Conservation (phyloP, 2,888 invertebrate species). For the Prenolepis imparis region DNA sequence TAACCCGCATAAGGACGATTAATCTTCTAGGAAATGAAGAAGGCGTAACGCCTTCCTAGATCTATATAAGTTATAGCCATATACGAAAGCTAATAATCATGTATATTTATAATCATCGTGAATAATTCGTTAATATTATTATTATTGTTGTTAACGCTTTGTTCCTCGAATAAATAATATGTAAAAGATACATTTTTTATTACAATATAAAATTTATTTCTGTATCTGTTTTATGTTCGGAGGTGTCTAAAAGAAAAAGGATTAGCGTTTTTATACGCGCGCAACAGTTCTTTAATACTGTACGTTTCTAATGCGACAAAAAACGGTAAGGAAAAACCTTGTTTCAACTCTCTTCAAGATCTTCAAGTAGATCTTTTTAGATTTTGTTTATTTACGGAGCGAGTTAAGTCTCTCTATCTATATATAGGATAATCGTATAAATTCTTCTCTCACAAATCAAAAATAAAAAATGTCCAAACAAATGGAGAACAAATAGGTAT, state of each 20-base stretch:
- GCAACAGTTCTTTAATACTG: constrained; percentile 20
- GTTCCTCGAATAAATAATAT: neutral
- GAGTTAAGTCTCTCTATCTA: neutral
- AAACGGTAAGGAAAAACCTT: constrained; percentile 17
- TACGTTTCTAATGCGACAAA: neutral
- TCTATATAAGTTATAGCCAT: constrained; percentile 13
- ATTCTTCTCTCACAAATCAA: neutral
- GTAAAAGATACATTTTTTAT: constrained; percentile 26
- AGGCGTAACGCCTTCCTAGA: constrained; percentile 34
- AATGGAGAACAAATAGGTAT: neutral
- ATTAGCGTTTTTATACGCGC: constrained; percentile 35
- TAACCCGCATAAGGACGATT: constrained; percentile 75
- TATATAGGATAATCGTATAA: neutral
- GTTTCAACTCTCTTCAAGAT: neutral
- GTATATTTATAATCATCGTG: neutral
- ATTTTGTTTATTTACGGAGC: neutral
- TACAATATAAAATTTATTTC: constrained; percentile 43
- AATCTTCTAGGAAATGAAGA: constrained; percentile 65
- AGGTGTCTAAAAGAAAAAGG: neutral
- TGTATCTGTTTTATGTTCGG: neutral
- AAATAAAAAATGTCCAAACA: neutral
- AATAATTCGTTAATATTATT: constrained; percentile 25
- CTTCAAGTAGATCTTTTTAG: constrained; percentile 3
- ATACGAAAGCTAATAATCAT: neutral
- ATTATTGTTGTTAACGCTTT: neutral